These are phyloP conservation scores for Phocides pigmalion DNA, from an alignment of 1,140 invertebrate species.

Conservation along the genomic window DNA sequence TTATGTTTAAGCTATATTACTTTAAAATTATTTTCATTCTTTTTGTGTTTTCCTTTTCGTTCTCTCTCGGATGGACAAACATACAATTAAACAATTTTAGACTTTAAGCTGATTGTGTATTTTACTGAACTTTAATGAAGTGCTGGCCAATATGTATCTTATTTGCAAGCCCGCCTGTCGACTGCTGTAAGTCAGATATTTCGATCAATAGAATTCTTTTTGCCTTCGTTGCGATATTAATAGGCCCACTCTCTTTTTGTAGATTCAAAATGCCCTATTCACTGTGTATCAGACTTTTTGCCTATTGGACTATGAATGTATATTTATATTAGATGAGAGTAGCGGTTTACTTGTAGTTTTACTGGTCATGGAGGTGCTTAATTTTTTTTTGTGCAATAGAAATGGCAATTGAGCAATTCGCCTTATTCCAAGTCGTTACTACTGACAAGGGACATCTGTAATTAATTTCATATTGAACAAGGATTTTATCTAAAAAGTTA, in stretches of 20 bases:
- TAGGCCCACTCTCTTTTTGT: not conserved
- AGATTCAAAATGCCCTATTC: not conserved
- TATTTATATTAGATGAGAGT: too few species aligned
- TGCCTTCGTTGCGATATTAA: not conserved
- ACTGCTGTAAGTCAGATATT: not conserved
- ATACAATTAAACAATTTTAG: not conserved
- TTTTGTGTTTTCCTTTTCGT: too few species aligned
- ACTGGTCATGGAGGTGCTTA: not conserved
- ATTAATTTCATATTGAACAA: too few species aligned
- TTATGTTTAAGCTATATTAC: too few species aligned
- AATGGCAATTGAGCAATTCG: too few species aligned
- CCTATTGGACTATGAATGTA: too few species aligned
- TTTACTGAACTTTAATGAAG: not conserved
- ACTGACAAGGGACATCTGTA: too few species aligned
- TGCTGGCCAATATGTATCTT: not conserved
- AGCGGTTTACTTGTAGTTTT: not conserved
- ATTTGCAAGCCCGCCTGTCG: not conserved
- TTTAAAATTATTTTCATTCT: too few species aligned
- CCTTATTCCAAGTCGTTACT: too few species aligned
- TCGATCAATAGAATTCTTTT: not conserved
- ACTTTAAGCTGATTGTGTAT: not conserved
- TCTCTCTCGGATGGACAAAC: too few species aligned
- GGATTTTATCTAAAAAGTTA: too few species aligned
- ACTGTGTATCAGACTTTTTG: not conserved
- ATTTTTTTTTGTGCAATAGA: too few species aligned